Evolutionary conservation across 2,888 invertebrate genomes (phyloP).

Genomic region (Eilema caniola): DNA sequence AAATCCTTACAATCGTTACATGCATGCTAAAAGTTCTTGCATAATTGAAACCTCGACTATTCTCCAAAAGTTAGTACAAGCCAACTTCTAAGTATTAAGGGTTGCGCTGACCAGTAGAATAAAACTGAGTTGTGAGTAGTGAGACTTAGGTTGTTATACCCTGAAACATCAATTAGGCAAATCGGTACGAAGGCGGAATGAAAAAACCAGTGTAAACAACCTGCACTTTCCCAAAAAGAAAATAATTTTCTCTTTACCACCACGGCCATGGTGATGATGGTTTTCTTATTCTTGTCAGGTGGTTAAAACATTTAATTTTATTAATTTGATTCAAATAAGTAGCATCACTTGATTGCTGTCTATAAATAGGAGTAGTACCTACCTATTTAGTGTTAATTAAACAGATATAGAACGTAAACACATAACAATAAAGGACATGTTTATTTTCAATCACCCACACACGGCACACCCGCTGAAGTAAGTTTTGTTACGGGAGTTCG

Average conservation of each 20-base stretch:
- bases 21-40: conserved; percentile 1
- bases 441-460: too few relatives aligned
- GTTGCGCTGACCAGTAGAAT: background rate
- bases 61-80: background rate
- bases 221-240: background rate
- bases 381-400: too few relatives aligned
- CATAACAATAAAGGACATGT: too few relatives aligned
- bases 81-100: background rate
- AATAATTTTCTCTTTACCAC: background rate
- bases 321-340: too few relatives aligned
- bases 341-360: too few relatives aligned
- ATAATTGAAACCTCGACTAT: background rate
- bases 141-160: too few relatives aligned
- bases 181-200: background rate
- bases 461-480: too few relatives aligned
- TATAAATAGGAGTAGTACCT: too few relatives aligned
- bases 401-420: too few relatives aligned
- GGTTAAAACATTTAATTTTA: too few relatives aligned
- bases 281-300: too few relatives aligned
- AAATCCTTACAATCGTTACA: conserved; percentile 29
- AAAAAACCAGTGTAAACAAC: background rate
- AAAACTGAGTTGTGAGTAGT: background rate
- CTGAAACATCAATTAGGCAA: background rate
- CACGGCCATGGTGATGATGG: background rate
- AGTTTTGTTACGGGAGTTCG: background rate